phyloP scores from a whole-genome alignment of 2,888 invertebrate species.

The Sinhomidia bicolor region DNA sequence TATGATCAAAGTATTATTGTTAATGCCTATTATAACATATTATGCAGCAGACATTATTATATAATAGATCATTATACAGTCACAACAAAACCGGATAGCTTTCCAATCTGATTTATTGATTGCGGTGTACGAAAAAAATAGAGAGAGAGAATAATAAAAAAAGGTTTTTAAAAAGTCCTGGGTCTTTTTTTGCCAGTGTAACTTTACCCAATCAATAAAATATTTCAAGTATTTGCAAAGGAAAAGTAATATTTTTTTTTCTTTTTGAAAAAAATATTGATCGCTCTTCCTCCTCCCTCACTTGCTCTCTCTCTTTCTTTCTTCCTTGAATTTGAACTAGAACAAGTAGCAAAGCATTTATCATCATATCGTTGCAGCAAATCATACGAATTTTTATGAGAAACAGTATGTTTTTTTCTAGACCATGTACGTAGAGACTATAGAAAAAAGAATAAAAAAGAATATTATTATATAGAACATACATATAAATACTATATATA shows the following conservation, averaged over 20 bases:
- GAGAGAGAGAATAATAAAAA: background rate
- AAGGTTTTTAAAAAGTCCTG: background rate
- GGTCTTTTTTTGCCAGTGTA: background rate
- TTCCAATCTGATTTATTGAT: background rate
- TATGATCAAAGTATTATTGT: background rate
- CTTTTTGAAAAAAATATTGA: background rate
- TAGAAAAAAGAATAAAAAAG: background rate
- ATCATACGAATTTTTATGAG: slow-evolving; percentile 16
- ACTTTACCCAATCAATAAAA: slow-evolving; percentile 20
- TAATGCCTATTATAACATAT: no score
- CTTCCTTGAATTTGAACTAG: background rate
- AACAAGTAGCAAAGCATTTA: background rate
- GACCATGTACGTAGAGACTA: no score
- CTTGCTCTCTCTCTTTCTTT: background rate
- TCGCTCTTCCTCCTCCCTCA: background rate
- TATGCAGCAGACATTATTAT: no score
- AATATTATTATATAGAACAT: background rate
- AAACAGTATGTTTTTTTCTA: background rate
- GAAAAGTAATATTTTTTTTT: background rate
- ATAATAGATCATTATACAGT: no score
- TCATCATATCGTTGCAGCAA: slow-evolving; percentile 34
- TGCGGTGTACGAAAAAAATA: background rate
- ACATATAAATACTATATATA: background rate
- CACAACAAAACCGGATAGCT: no score
- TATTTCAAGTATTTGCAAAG: slow-evolving; percentile 5